Evolutionary conservation across 2,113 vertebrate genomes (phyloP).

Genomic region (Tinamus guttatus): DNA sequence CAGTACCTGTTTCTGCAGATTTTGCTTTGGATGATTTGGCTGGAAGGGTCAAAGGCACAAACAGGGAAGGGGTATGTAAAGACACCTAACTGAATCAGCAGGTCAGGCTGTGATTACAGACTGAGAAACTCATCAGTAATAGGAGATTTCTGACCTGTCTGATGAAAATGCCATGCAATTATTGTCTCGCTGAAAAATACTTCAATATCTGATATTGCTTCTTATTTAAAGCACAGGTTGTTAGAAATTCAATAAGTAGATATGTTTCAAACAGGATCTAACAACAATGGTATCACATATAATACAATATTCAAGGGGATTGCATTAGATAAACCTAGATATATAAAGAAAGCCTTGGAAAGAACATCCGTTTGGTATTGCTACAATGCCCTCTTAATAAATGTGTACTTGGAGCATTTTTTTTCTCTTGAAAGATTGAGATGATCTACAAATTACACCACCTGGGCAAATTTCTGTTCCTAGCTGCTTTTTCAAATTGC

Average conservation of each 20-base stretch:
- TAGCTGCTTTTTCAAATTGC: background rate
- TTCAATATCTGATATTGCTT: background rate
- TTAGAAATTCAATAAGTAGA: background rate
- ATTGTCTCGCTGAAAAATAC: background rate
- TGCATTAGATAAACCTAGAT: background rate
- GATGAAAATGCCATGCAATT: background rate
- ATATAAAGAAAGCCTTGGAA: background rate
- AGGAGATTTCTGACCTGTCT: background rate
- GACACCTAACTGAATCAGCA: background rate
- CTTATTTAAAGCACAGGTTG: background rate
- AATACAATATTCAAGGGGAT: background rate
- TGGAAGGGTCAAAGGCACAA: background rate
- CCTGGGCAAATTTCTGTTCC: background rate
- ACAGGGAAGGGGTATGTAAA: background rate
- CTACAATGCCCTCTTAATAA: background rate
- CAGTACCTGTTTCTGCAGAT: background rate
- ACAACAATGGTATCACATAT: background rate
- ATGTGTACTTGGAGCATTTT: background rate
- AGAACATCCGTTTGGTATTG: background rate
- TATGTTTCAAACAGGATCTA: background rate
- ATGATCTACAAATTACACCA: background rate
- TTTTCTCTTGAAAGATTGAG: fast-evolving
- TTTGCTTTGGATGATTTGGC: background rate
- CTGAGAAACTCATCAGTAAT: background rate
- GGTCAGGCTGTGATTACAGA: background rate